Evolutionary conservation across 2,797 vertebrate genomes (phyloP), one percentile per base, ranked within the genome.

Genomic region (Capromys pilorides): DNA sequence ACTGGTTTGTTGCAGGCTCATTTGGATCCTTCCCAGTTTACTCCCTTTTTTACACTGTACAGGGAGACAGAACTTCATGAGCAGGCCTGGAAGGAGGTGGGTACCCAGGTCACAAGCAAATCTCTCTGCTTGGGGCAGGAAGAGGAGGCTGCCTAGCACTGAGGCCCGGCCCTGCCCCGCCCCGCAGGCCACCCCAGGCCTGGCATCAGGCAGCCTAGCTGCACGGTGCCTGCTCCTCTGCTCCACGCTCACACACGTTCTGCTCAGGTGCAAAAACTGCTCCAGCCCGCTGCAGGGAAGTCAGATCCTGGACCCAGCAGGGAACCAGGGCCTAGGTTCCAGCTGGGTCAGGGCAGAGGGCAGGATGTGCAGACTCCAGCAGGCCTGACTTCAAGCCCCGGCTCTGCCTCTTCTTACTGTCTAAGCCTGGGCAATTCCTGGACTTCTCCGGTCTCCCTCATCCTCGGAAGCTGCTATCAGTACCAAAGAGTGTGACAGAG

Each of bases 11-110:
- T 64, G 59, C 61, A 18, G 67, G 45, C 88, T 93, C 41, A 82
- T 91, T 90, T 94, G 90, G 80, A 81, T 61, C 62, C 26, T 19
- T 59, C 54, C 36, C 64, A 86, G 61, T 71, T 88, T 85, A 92
- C 73, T 93, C 54, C 51, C 69, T 13, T n/a, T 13, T 61, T 24
- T 21, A 78, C 10, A 39, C n/a, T n/a, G 61, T 0, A 18, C 45
- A 16, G 64, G 28, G n/a, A 81, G 49, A 57, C 67, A 12, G n/a
- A 36, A 7, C 2, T 3, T 62, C 2, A 0, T 22, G 75, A 57
- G 54, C 36, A 78, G 86, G 41, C 61, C 9, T 11, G n/a, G 62
- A 59, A 26, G 14, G 49, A 54, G 22, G 45, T 10, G 77, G 64
- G n/a, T 33, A 49, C 21, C 77, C 11, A 31, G 73, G 39, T 26